Conservation (phyloP, 2,797 vertebrate genomes). For the Sebastes vulpes region DNA sequence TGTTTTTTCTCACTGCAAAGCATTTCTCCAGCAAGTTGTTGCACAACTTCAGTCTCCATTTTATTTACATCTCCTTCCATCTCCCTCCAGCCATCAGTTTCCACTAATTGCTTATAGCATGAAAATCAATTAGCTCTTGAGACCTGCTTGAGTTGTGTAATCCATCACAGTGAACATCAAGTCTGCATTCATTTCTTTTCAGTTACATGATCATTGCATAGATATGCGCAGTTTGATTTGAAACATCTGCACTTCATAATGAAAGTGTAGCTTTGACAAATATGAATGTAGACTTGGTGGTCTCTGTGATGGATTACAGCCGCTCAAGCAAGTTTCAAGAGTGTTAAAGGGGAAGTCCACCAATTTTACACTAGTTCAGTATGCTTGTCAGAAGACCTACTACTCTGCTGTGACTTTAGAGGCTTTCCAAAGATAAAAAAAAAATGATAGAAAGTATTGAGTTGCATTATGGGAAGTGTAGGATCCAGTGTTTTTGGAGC, state of each 20-base stretch:
- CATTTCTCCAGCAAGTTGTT: background rate
- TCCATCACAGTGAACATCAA: constrained; percentile 16
- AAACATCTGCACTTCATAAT: constrained; percentile 16
- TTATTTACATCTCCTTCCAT: background rate
- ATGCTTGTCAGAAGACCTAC: background rate
- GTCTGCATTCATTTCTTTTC: constrained; percentile 1
- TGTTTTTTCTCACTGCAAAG: background rate
- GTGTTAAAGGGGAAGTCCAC: background rate
- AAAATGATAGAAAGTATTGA: background rate
- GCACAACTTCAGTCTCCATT: background rate
- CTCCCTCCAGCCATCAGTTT: background rate
- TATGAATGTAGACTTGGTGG: background rate
- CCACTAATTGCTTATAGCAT: background rate
- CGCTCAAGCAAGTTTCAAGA: background rate
- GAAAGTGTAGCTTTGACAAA: constrained; percentile 6
- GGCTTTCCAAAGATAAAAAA: background rate
- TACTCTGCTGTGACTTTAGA: background rate
- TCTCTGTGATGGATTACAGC: constrained; percentile 19
- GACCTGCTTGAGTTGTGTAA: constrained; percentile 19
- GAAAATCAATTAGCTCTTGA: constrained; percentile 8
- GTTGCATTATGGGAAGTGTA: no score
- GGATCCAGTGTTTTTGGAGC: no score
- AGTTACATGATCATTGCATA: constrained; percentile 11
- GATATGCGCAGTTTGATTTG: constrained; percentile 1
- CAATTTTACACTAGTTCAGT: background rate